Evolutionary conservation across 1,140 invertebrate genomes (phyloP).

Genomic region (Cotesia typhae): DNA sequence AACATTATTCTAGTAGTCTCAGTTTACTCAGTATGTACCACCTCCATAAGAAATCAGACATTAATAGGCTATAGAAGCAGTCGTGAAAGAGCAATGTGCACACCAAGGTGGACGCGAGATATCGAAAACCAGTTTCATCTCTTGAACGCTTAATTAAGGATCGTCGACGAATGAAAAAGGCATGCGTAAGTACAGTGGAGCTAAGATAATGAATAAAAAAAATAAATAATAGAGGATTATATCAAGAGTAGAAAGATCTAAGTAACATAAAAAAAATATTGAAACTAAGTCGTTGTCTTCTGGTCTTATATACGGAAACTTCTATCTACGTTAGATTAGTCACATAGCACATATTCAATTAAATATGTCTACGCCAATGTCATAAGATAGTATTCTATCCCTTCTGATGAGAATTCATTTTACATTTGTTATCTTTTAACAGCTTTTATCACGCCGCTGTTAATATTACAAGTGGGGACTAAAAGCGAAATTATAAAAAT

Average conservation of each 20-base stretch:
- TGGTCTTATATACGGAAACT: conserved; percentile 10
- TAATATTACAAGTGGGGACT: not conserved
- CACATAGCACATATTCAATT: not conserved
- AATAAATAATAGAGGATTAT: conserved; percentile 26
- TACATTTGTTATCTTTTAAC: conserved; percentile 60
- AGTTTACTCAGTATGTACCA: not conserved
- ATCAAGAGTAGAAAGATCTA: conserved; percentile 8
- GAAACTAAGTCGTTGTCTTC: conserved; percentile 19
- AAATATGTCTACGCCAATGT: conserved; percentile 1
- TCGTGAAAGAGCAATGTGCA: conserved; percentile 34
- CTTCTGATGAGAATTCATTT: conserved; percentile 44
- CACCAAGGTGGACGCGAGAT: conserved; percentile 34
- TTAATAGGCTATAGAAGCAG: conserved; percentile 26
- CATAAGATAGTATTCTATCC: conserved; percentile 18
- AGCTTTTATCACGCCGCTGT: conserved; percentile 51
- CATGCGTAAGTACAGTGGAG: conserved; percentile 45
- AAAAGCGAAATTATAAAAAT: not conserved
- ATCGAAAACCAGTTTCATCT: conserved; percentile 57
- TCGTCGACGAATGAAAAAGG: conserved; percentile 44
- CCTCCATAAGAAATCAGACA: conserved; percentile 19
- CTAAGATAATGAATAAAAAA: conserved; percentile 19
- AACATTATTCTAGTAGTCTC: conserved; percentile 7
- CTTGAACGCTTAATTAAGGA: conserved; percentile 62
- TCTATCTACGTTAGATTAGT: too few species aligned
- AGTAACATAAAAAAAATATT: conserved; percentile 37